Base-by-base conservation (phyloP, 2,797 vertebrate species). In the Decapterus maruadsi region DNA sequence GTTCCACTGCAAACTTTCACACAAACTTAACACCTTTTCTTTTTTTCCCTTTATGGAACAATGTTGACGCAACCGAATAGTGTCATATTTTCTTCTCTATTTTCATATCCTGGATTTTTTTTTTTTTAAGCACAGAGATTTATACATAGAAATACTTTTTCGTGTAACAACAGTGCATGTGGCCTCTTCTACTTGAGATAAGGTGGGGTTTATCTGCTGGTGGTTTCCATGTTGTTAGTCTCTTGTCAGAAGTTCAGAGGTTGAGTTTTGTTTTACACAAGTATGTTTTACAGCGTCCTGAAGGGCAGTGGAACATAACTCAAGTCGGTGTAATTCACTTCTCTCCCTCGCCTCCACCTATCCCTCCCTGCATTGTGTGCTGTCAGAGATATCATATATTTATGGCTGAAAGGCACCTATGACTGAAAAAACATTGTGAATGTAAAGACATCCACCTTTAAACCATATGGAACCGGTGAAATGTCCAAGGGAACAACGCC, bases 151-250 rank as follows among this genome's bases (percentile, higher is more conserved):
- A 67, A 50, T 40, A 22, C 22, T 10, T 14, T 65, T 29, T 64
- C 22, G 17, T 56, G 50, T 45, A 0, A 36, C 55, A 74, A 61
- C 34, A 26, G 10, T 13, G 70, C 36, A 5, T 8, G 22, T 69
- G 63, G 75, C 72, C 78, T 66, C 55, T 34, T 70, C 78, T 81
- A 56, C 72, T 75, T 70, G 20, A 77, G 54, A 60, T 64, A 61
- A 54, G 31, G 29, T n/a, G 6, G 3, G 38, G 38, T 63, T 61
- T 48, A 11, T 54, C 45, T 68, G 48, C 56, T 9, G 3, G 57
- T 62, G 3, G 57, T 62, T 56, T 31, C 8, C 48, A 0, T 1
- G 58, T 56, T 1, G 29, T 81, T 42, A 80, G 80, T 72, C 72
- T 70, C 36, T 55, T 50, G n/a, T 46, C 38, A 20, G 4, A 59